Conservation (phyloP, 2,888 invertebrate genomes). For the Drosophila subquinaria region DNA sequence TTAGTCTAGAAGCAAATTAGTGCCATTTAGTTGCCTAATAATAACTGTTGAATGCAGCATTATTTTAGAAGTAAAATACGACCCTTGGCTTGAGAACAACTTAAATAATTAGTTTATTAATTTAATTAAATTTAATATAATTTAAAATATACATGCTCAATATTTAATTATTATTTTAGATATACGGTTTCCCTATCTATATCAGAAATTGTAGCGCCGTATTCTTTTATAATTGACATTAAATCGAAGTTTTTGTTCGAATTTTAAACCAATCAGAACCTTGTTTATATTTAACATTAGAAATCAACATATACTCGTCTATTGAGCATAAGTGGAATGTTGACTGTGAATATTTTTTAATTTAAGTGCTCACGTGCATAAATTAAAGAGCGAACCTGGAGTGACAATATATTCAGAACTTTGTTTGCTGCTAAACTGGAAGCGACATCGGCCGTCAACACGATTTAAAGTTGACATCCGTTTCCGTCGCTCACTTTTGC, state of each 20-base stretch:
- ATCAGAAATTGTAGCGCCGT: too few relatives aligned
- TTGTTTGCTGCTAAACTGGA: slow-evolving; percentile 21
- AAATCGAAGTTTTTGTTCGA: neutral
- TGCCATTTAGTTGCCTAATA: neutral
- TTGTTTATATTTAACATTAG: neutral
- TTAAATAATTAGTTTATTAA: too few relatives aligned
- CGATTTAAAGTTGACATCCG: slow-evolving; percentile 36
- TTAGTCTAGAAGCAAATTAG: neutral
- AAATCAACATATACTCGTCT: neutral
- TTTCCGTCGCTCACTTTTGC: slow-evolving; percentile 7
- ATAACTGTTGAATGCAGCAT: neutral
- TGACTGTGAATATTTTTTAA: neutral
- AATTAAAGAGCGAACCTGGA: neutral
- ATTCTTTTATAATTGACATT: neutral
- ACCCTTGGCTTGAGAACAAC: too few relatives aligned
- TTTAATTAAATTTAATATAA: too few relatives aligned
- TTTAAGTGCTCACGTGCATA: neutral
- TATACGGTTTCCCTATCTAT: too few relatives aligned
- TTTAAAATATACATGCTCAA: too few relatives aligned
- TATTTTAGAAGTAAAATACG: too few relatives aligned
- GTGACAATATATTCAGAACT: slow-evolving; percentile 9
- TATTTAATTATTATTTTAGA: too few relatives aligned
- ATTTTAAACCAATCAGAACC: neutral
- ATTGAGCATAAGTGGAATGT: neutral
- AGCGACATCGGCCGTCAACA: neutral